These are phyloP conservation scores for Equus przewalskii DNA, from an alignment of 2,113 vertebrate genomes.

Conservation along the genomic window DNA sequence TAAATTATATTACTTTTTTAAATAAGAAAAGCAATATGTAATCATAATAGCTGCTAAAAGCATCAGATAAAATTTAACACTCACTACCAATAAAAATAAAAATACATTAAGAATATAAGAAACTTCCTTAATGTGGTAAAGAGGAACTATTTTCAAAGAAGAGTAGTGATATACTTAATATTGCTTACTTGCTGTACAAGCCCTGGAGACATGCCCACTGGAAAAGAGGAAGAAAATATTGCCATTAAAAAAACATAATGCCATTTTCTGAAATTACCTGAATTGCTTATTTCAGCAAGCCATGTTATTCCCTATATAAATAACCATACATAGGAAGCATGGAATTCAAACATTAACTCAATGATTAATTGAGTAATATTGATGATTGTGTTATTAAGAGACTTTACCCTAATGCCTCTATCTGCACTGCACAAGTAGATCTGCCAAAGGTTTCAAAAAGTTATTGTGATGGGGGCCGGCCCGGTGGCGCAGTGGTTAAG, in stretches of 20 bases:
- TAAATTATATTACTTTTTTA: not conserved
- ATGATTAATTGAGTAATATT: not conserved
- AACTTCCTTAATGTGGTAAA: not conserved
- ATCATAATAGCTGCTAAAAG: not conserved
- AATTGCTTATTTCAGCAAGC: slow-evolving; percentile 27
- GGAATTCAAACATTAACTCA: not conserved
- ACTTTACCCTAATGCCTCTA: not conserved
- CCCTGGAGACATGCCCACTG: not conserved
- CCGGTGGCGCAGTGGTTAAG: too few relatives aligned
- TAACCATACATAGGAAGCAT: not conserved
- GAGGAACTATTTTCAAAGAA: not conserved
- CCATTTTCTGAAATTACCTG: not conserved
- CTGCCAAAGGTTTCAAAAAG: not conserved
- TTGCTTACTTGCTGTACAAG: not conserved
- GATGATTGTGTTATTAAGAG: not conserved
- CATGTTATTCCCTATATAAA: not conserved
- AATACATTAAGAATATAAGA: not conserved
- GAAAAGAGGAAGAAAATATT: not conserved
- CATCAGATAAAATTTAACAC: not conserved
- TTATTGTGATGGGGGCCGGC: not conserved
- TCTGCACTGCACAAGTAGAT: not conserved
- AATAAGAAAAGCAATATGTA: not conserved
- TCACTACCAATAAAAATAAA: not conserved
- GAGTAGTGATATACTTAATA: not conserved
- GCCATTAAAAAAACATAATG: not conserved